Evolutionary conservation across 1,140 invertebrate genomes (phyloP).

Genomic region (Tetragnatha versicolor): DNA sequence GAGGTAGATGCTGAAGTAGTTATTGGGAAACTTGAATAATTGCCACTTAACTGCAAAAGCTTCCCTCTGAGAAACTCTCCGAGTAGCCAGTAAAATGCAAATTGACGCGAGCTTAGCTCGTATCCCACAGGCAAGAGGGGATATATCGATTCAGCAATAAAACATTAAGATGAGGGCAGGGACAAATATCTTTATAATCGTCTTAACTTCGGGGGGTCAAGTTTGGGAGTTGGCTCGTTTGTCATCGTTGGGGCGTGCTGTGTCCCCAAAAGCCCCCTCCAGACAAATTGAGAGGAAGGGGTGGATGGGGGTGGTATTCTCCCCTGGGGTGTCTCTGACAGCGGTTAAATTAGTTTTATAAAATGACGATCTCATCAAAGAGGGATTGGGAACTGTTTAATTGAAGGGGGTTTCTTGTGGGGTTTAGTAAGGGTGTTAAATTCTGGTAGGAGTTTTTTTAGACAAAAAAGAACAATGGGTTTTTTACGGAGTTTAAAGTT

Average conservation of each 20-base stretch:
- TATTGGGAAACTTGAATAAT: too few species aligned
- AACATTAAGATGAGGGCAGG: constrained; percentile 15
- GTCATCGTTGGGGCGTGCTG: constrained; percentile 30
- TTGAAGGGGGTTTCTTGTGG: too few species aligned
- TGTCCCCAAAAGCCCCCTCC: constrained; percentile 30
- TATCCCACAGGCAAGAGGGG: not conserved
- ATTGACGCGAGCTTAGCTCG: not conserved
- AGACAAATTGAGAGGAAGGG: constrained; percentile 7
- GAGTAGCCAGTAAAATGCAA: constrained; percentile 14
- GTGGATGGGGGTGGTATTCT: constrained; percentile 2
- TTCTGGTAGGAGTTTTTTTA: too few species aligned
- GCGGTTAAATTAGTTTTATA: constrained; percentile 17
- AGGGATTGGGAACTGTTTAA: too few species aligned
- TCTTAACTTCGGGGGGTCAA: constrained; percentile 32
- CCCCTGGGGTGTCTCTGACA: not conserved
- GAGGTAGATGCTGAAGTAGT: too few species aligned
- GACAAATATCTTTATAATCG: constrained; percentile 50
- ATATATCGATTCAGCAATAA: constrained; percentile 36
- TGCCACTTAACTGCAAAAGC: too few species aligned
- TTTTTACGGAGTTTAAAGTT: too few species aligned
- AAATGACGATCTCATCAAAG: not conserved
- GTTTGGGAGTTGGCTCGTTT: constrained; percentile 35
- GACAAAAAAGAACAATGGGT: too few species aligned
- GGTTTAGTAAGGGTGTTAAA: too few species aligned
- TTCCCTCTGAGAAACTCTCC: too few species aligned